Conservation (phyloP, 2,797 vertebrate genomes). For the Hirundo rustica region DNA sequence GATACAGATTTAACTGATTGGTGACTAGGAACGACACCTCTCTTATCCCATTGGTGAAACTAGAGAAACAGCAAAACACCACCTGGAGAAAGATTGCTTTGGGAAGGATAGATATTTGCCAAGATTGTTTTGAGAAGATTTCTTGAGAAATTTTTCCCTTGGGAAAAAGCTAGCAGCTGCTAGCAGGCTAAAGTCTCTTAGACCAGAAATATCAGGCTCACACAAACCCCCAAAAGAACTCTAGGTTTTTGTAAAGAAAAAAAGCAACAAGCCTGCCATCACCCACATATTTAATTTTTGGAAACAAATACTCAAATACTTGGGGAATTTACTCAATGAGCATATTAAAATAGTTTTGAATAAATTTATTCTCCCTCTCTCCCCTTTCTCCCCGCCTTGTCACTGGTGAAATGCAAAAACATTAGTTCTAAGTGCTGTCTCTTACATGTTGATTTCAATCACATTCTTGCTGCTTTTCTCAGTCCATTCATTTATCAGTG, state of each 20-base stretch:
- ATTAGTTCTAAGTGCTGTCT: neutral
- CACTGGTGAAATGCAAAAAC: neutral
- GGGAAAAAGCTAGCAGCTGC: too few species aligned
- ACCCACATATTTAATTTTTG: neutral
- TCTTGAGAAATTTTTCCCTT: too few species aligned
- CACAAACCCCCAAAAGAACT: neutral
- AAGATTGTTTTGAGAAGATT: too few species aligned
- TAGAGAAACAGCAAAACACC: too few species aligned
- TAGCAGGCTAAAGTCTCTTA: too few species aligned
- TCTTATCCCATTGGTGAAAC: too few species aligned
- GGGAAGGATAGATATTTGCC: too few species aligned
- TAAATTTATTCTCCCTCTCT: neutral
- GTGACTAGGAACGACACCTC: too few species aligned
- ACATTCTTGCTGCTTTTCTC: neutral
- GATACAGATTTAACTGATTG: too few species aligned
- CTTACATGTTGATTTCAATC: neutral
- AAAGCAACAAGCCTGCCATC: neutral
- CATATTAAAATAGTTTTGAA: neutral
- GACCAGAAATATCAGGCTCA: too few species aligned
- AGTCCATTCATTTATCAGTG: neutral
- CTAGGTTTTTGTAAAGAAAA: neutral
- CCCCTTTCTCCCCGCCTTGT: neutral
- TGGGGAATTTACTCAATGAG: neutral
- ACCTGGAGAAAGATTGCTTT: too few species aligned
- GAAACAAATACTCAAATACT: neutral